A percentile compares a stretch with the other conserved stretches of the same genome.
These are phyloP conservation scores for Pediacus dermestoides DNA, from an alignment of 2,888 invertebrate species.

Conservation along the genomic window DNA sequence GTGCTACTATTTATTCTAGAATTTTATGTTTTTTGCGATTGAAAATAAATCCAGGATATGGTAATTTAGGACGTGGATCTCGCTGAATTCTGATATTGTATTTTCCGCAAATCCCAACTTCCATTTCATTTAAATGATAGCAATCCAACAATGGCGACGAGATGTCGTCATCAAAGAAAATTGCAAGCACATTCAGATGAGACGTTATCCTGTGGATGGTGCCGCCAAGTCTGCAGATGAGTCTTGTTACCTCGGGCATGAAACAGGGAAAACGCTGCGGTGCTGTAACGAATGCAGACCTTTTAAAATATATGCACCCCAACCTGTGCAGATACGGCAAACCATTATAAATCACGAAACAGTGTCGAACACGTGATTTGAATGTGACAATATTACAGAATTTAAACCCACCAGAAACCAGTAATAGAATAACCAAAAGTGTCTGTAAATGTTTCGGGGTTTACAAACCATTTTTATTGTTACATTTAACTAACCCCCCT, in stretches of 20 bases:
- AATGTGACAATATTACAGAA: conserved; percentile 40
- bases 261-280: conserved; percentile 12
- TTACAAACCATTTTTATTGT: too few relatives aligned
- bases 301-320: conserved; percentile 40
- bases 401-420: conserved; percentile 22
- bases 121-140: conserved; percentile 33
- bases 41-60: conserved; percentile 32
- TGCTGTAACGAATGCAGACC: conserved; percentile 33
- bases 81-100: conserved; percentile 29
- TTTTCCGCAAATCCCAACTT: conserved; percentile 30
- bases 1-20: conserved; percentile 9
- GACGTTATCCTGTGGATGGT: conserved; percentile 21
- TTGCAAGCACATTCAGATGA: conserved; percentile 29
- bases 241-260: conserved; percentile 15
- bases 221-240: conserved; percentile 18
- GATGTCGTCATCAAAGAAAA: conserved; percentile 31
- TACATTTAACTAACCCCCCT: too few relatives aligned
- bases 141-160: conserved; percentile 28
- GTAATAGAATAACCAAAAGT: conserved; percentile 26
- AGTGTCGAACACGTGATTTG: conserved; percentile 41
- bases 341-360: conserved; percentile 44
- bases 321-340: conserved; percentile 31
- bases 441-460: conserved; percentile 1
- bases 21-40: conserved; percentile 14
- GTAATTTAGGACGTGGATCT: conserved; percentile 25